A percentile compares a stretch with the other conserved stretches of the same genome.
Conservation (phyloP, 2,797 vertebrate species). For the Neopelma chrysocephalum region DNA sequence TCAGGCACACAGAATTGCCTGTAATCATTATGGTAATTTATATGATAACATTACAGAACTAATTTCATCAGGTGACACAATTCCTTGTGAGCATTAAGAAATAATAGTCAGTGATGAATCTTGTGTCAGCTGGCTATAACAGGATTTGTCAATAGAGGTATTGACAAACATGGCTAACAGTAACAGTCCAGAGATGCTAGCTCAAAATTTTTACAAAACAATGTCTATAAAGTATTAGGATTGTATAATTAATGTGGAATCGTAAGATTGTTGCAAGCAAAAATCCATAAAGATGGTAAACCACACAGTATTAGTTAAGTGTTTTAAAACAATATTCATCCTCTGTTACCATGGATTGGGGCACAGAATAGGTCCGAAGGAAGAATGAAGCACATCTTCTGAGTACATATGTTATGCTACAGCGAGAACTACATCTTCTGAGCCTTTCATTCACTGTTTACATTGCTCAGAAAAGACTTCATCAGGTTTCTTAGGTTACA, state of each 20-base stretch:
- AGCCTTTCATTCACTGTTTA: fast-evolving
- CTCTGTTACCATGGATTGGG: not conserved
- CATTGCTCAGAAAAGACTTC: not conserved
- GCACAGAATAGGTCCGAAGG: not conserved
- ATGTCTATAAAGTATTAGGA: not conserved
- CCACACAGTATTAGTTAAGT: not conserved
- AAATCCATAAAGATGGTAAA: not conserved
- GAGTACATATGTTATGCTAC: not conserved
- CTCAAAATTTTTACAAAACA: not conserved
- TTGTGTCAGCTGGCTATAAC: not conserved
- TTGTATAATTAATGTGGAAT: not conserved
- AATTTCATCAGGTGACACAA: not conserved
- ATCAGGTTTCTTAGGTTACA: not conserved
- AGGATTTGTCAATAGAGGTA: not conserved
- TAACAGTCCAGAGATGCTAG: not conserved
- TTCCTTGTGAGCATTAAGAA: not conserved
- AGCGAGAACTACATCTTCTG: not conserved
- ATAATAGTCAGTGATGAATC: not conserved
- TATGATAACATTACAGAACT: not conserved
- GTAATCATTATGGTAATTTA: not conserved
- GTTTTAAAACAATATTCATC: not conserved
- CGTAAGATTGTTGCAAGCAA: not conserved
- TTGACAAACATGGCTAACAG: not conserved
- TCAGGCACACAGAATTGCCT: not conserved
- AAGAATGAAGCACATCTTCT: not conserved